These are phyloP conservation scores for Drosophila neoperkinsi DNA, from an alignment of 2,888 invertebrate genomes.

Conservation along the genomic window DNA sequence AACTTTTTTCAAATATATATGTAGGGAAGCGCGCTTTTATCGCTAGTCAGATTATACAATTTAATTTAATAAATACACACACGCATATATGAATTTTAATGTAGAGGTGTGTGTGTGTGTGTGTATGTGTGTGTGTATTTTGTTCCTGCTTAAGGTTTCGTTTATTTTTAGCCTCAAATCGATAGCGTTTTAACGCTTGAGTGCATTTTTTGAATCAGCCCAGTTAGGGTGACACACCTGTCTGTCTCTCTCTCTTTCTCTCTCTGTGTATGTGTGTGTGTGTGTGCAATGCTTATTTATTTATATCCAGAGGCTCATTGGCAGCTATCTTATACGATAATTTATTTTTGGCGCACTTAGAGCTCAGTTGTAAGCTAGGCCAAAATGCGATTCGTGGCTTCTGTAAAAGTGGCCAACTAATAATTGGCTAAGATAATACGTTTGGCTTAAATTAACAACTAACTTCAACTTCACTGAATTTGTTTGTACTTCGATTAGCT, in stretches of 20 bases:
- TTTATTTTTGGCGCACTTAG: conserved; percentile 15
- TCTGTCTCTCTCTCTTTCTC: background rate
- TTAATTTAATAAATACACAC: background rate
- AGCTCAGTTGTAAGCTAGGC: background rate
- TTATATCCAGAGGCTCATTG: conserved; percentile 42
- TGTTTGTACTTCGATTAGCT: background rate
- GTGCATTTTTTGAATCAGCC: conserved; percentile 60
- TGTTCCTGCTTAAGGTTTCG: conserved; percentile 19
- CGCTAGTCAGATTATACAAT: background rate
- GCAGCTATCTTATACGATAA: conserved; percentile 7
- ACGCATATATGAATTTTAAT: background rate
- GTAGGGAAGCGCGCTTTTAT: background rate
- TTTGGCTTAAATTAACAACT: background rate
- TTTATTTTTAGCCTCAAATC: conserved; percentile 74
- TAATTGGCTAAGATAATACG: background rate
- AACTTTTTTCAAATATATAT: background rate
- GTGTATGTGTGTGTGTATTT: conserved; percentile 4
- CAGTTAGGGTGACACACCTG: conserved; percentile 31
- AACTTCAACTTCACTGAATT: background rate
- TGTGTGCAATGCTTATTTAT: conserved; percentile 28
- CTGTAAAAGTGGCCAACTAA: background rate
- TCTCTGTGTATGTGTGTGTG: conserved; percentile 1
- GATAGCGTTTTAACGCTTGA: conserved; percentile 75
- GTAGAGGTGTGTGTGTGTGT: background rate
- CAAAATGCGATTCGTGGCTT: background rate